Evolutionary conservation across 2,113 vertebrate genomes (phyloP).

Genomic region (Nicator chloris): DNA sequence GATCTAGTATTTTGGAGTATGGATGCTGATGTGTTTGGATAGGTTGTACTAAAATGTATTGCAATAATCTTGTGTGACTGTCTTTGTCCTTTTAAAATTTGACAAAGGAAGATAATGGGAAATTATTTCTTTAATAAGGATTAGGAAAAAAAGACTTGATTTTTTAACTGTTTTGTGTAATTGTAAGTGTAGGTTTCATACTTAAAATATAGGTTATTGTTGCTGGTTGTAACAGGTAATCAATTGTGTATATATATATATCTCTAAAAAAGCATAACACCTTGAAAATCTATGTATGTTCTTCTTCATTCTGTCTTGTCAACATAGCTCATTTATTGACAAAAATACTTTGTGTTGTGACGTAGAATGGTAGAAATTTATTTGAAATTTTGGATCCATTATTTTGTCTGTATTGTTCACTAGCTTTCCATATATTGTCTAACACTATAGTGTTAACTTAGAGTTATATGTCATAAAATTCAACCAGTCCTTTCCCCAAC

Average conservation of each 20-base stretch:
- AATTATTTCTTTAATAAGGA: background rate
- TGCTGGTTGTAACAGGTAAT: background rate
- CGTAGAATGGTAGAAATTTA: background rate
- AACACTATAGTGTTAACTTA: background rate
- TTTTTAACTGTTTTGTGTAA: background rate
- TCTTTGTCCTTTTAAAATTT: background rate
- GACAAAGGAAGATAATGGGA: background rate
- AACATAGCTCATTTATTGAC: background rate
- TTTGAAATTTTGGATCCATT: background rate
- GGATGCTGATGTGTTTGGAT: slow-evolving; percentile 11
- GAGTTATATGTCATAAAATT: background rate
- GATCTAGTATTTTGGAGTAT: background rate
- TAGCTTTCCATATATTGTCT: background rate
- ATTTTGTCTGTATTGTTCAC: background rate
- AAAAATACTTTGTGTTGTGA: background rate
- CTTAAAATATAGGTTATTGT: background rate
- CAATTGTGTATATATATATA: background rate
- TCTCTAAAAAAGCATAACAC: background rate
- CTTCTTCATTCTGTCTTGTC: background rate
- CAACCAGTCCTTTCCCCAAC: background rate
- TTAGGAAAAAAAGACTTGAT: background rate
- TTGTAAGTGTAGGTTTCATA: background rate
- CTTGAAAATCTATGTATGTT: background rate
- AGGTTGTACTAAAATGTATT: background rate
- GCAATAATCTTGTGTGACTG: background rate